These are phyloP conservation scores for Stratiomys singularior DNA, from an alignment of 2,888 invertebrate species.

Conservation along the genomic window DNA sequence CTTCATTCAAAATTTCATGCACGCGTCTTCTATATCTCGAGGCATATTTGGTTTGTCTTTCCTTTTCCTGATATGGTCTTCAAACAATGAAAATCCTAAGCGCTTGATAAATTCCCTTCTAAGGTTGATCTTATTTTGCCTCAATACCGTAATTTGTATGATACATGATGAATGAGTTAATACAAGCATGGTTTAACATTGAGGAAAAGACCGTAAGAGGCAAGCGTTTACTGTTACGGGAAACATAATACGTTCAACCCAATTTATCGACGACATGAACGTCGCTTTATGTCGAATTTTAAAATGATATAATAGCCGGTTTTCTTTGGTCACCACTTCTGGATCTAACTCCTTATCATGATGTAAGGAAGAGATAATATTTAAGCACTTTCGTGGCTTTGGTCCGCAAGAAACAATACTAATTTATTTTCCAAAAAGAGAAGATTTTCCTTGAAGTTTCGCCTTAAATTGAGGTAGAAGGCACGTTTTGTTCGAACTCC, in stretches of 20 bases:
- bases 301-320: not conserved
- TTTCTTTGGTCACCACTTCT: not conserved
- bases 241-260: not conserved
- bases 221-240: not conserved
- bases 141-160: not conserved
- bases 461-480: not conserved
- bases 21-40: not conserved
- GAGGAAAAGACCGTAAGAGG: not conserved
- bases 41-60: not conserved
- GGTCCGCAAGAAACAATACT: not conserved
- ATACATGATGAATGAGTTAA: not conserved
- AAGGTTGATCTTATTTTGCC: too few relatives aligned
- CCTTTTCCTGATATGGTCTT: not conserved
- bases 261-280: not conserved
- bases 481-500: not conserved
- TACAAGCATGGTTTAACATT: not conserved
- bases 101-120: too few relatives aligned
- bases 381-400: not conserved
- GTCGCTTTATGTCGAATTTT: not conserved
- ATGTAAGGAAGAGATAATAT: not conserved
- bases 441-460: not conserved
- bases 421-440: not conserved
- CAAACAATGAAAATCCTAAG: too few relatives aligned
- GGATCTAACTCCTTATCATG: not conserved
- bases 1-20: conserved; percentile 11